Percentiles rank a stretch among this genome's conserved stretches.
Conservation (phyloP, 2,113 vertebrate genomes). For the mouse (Mus musculus) region DNA sequence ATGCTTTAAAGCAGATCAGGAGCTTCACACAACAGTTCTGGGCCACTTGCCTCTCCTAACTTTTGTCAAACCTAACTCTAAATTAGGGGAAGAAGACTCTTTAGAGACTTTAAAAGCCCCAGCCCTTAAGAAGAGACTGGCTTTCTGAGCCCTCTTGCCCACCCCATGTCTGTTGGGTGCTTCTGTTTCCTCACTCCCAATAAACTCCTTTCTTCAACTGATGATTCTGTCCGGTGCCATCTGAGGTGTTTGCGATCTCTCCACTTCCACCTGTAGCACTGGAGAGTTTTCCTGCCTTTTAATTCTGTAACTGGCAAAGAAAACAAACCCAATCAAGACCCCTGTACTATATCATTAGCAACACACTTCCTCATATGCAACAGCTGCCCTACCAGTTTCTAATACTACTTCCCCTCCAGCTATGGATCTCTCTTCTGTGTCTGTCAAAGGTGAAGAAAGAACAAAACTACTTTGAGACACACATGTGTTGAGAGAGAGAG, state of each 20-base stretch:
- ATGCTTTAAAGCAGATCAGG: too few relatives aligned
- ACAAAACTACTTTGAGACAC: background rate
- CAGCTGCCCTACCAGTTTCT: too few relatives aligned
- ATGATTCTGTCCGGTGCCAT: too few relatives aligned
- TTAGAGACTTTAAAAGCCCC: background rate
- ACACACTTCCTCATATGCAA: too few relatives aligned
- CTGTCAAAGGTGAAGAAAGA: background rate
- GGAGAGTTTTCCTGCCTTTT: background rate
- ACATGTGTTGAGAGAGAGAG: background rate
- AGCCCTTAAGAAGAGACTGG: background rate
- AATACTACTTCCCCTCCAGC: background rate
- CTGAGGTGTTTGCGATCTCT: background rate
- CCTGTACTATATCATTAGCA: background rate
- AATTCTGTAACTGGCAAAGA: background rate
- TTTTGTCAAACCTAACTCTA: too few relatives aligned
- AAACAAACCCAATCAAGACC: background rate
- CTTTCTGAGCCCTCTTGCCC: background rate
- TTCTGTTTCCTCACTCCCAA: background rate
- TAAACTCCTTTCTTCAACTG: background rate
- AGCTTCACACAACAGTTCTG: background rate
- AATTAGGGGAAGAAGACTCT: background rate
- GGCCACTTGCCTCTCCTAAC: background rate
- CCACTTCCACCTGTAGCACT: background rate
- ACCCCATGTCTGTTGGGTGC: background rate
- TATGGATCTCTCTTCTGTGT: background rate